These are phyloP conservation scores for Carlito syrichta DNA, from an alignment of 2,113 vertebrate genomes.

Conservation along the genomic window DNA sequence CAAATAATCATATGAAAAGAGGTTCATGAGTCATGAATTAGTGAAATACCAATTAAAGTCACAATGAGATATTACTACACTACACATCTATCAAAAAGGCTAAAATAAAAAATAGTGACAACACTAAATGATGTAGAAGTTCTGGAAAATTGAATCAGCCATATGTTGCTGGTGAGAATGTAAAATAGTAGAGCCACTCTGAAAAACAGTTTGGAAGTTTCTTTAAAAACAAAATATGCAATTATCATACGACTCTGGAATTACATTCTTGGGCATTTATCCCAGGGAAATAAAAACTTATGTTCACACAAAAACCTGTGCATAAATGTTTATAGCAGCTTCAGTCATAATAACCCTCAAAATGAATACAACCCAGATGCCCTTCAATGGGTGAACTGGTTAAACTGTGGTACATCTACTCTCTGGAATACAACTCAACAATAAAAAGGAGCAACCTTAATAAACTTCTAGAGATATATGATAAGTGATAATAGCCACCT, in stretches of 20 bases:
- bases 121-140: not conserved
- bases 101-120: not conserved
- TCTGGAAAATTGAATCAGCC: not conserved
- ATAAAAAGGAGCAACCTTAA: not conserved
- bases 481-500: not conserved
- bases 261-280: not conserved
- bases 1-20: not conserved
- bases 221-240: not conserved
- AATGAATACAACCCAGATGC: not conserved
- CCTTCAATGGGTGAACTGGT: not conserved
- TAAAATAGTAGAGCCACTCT: not conserved
- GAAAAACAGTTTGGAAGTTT: conserved; percentile 5
- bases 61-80: not conserved
- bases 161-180: not conserved
- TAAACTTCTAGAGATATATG: not conserved
- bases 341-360: not conserved
- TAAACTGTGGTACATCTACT: not conserved
- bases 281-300: not conserved
- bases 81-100: not conserved
- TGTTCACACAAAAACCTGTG: not conserved
- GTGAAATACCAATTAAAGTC: not conserved
- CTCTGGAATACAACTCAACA: not conserved
- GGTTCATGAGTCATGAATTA: not conserved
- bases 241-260: not conserved
- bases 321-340: not conserved